Base-by-base conservation (phyloP, 2,113 vertebrate species). In the Origma solitaria region DNA sequence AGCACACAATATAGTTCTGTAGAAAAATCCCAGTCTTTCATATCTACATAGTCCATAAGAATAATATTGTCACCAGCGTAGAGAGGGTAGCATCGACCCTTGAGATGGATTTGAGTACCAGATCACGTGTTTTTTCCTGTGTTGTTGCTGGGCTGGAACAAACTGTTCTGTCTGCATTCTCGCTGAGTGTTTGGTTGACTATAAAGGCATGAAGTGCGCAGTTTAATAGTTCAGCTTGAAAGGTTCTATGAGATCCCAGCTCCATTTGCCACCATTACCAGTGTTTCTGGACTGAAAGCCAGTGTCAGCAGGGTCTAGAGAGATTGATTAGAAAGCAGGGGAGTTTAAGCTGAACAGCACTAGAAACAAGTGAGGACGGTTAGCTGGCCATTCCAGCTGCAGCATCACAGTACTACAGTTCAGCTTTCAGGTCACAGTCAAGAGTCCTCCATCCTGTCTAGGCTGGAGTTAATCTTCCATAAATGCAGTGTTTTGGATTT, bases 151-250 rank as follows among this genome's bases (percentile, higher is more conserved):
- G 22, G 16, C n/a, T 65, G 57, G 18, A 81, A 31, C 37, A 68
- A 35, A 27, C 20, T 2, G 0, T 23, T 78, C 44, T 50, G 23
- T 47, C 23, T 2, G 1, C 0, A 1, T 31, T 4, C 53, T 70
- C 7, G 0, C 28, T 22, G 5, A 40, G 31, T 19, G 7, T 40
- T 33, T 58, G 60, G 33, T 40, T 87, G 31, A n/a, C 21, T 70
- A 30, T 3, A 24, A 81, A 49, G 56, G 25, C 38, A 66, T 8
- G 8, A 88, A 61, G n/a, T 2, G 2, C 15, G 14, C 10, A 28
- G 27, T 31, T 70, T 37, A 58, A 61, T 4, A 44, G 21, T 28
- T 20, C 40, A 27, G 4, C 5, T 92, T 57, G 31, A 51, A 56
- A 1, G 3, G 6, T 40, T 60, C 50, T 19, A 0, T 61, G 60